Base-by-base conservation (phyloP, 2,797 vertebrate genomes). In the Podargus strigoides region DNA sequence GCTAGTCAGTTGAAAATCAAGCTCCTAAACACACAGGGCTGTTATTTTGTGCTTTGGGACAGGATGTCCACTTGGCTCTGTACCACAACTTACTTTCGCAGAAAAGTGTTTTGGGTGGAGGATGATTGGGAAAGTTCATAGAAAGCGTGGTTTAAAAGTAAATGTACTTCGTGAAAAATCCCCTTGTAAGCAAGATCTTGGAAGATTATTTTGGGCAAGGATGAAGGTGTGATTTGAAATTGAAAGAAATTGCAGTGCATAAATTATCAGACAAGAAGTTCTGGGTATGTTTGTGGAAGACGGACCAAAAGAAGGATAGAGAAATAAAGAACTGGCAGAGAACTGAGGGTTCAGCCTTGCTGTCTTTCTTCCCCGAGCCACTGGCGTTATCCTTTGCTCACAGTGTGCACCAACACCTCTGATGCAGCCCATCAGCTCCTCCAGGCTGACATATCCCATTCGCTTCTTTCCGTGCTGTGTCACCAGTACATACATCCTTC, bases 151-250 rank as follows among this genome's bases (percentile, higher is more conserved):
- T 69, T 93, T 83, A 56, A 52, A 92, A 94, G n/a, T 62, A 46
- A 89, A 52, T 39, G 69, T 72, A 52, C 77, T 95, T 92, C 41
- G n/a, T 84, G 86, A 94, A 93, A 93, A 95, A 92, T 87, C 73
- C 36, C 87, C 78, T 77, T 68, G 64, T 92, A 90, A 92, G 92
- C 92, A 95, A 81, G 87, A 89, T 87, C 89, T 87, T 95, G 91
- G 86, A 89, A 90, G 92, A 93, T 91, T 93, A 94, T 94, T 95
- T 97, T 92, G 85, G 89, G 95, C 90, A 75, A 87, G 66, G 73
- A 89, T 81, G 91, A 95, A 95, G 96, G 87, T 95, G 85, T 94
- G 93, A 95, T 94, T 87, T 91, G 84, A 91, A 94, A 95, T 92
- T 80, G 87, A 94, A 96, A 95, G 89, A 94, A 95, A 39, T 94